These are phyloP conservation scores for Menidia beryllina DNA, from an alignment of 2,113 vertebrate species.

Conservation along the genomic window DNA sequence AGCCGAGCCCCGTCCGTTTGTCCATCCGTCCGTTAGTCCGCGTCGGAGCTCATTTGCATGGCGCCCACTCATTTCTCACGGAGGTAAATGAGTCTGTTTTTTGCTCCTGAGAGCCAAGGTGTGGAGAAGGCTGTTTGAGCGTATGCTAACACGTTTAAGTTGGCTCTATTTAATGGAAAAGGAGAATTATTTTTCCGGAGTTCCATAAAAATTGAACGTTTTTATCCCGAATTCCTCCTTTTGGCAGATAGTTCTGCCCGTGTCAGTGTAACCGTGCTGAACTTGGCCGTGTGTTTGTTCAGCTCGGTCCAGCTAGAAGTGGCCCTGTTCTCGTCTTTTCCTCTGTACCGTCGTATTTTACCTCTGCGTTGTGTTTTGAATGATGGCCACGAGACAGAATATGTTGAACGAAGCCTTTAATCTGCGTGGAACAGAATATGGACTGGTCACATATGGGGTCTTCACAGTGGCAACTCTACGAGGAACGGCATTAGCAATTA, in stretches of 20 bases:
- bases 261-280: no score
- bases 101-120: constrained; percentile 26
- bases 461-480: no score
- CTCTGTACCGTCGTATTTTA: no score
- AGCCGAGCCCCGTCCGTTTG: constrained; percentile 18
- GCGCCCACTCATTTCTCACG: constrained; percentile 61
- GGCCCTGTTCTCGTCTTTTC: no score
- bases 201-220: background rate
- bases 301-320: no score
- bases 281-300: no score
- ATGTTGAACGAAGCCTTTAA: no score
- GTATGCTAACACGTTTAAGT: background rate
- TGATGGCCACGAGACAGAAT: no score
- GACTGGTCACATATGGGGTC: no score
- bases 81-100: constrained; percentile 40
- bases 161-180: background rate
- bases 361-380: no score
- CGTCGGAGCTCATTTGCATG: constrained; percentile 71
- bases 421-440: no score
- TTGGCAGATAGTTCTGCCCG: background rate
- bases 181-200: background rate
- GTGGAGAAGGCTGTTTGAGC: constrained; percentile 9
- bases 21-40: constrained; percentile 68
- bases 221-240: background rate
- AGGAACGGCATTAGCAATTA: no score